These are phyloP conservation scores for Drosophila villosipedis DNA, from an alignment of 2,888 invertebrate species.

Conservation along the genomic window DNA sequence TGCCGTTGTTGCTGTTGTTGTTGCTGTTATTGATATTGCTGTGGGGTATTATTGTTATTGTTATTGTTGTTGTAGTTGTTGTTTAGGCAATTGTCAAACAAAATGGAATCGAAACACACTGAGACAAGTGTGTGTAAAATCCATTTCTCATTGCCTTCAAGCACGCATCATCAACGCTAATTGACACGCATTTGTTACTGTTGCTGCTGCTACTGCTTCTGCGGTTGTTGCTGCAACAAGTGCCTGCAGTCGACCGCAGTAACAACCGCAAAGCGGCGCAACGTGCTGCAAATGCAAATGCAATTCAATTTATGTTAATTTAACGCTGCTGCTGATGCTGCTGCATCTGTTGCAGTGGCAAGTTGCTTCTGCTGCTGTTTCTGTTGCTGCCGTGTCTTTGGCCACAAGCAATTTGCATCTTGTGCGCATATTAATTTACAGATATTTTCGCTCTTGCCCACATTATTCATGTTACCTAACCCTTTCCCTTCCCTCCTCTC, in stretches of 20 bases:
- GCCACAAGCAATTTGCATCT: conserved; percentile 80
- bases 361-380: conserved; percentile 35
- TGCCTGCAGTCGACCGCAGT: conserved; percentile 50
- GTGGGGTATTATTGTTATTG: conserved; percentile 16
- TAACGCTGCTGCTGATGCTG: conserved; percentile 68
- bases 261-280: conserved; percentile 74
- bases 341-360: conserved; percentile 37
- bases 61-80: conserved; percentile 32
- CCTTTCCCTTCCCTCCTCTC: neutral
- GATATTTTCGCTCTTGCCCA: conserved; percentile 75
- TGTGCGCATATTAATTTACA: conserved; percentile 82
- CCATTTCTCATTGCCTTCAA: conserved; percentile 70
- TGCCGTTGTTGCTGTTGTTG: conserved; percentile 27
- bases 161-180: conserved; percentile 79
- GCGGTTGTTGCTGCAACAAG: conserved; percentile 43
- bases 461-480: conserved; percentile 66
- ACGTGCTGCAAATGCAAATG: conserved; percentile 83
- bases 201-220: conserved; percentile 19
- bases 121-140: conserved; percentile 66
- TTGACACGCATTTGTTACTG: conserved; percentile 77
- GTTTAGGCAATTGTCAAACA: conserved; percentile 58
- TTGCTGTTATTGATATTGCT: conserved; percentile 30
- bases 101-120: conserved; percentile 68
- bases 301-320: conserved; percentile 84
- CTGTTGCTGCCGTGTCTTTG: conserved; percentile 66